Evolutionary conservation across 30 jellyfish, hydroid and myxozoan species (phyloP), one percentile per base, ranked within the genome.

Genomic region (Rhopilema esculentum): DNA sequence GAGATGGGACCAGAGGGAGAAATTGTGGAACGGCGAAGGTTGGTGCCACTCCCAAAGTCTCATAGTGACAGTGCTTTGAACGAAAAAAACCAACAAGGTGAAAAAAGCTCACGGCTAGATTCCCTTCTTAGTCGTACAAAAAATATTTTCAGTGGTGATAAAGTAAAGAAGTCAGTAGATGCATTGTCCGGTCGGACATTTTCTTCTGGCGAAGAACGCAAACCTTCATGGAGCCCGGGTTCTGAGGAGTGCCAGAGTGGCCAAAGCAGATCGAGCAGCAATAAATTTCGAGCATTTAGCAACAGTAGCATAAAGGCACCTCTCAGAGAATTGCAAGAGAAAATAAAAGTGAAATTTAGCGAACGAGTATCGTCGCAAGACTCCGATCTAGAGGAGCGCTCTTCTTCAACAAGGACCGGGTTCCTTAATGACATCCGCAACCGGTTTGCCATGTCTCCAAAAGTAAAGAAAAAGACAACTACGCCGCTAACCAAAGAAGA

Each of bases 1-100:
- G 77, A 71, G 25, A 73, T 85, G 94, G 94, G 86, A 31, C 94
- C 94, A n/a, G 88, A 88, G 20, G 90, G 91, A n/a, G 91, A 79
- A 77, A 65, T 79, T 27, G 96, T 77, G 25, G 86, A 88, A 66
- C 49, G 76, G 31, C 77, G 89, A 57, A 31, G 84, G 24, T 22
- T 49, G 52, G 86, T 26, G 53, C 88, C 90, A 40, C 27, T 85
- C 17, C 94, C 94, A 20, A 85, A 85, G 50, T 85, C 94, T 20
- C 82, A 74, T 19, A 85, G 94, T 27, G 94, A 85, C 70, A 74
- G 84, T 18, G 94, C 83, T 22, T 66, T 85, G 66, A 63, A 75
- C 49, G 24, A 29, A 12, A 75, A 65, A 25, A 67, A 69, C 20
- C 80, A 33, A 12, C 84, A 75, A 4, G 19, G 79, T 27, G 83